These are phyloP conservation scores for Hirtodrosophila cameraria DNA, from an alignment of 2,888 invertebrate genomes.

Conservation along the genomic window DNA sequence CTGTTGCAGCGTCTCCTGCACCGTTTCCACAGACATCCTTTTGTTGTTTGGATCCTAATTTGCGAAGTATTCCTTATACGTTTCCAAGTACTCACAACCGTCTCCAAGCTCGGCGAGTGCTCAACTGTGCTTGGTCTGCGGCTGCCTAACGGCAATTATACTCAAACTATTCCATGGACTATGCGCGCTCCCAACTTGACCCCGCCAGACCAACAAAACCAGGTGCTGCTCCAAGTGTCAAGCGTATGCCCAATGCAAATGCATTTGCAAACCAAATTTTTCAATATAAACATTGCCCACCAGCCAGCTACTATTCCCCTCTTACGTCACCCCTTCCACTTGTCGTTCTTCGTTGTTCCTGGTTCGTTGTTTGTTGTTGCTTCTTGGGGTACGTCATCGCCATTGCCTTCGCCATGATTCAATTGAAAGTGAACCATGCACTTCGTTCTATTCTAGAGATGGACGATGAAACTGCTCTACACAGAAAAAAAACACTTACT, in stretches of 20 bases:
- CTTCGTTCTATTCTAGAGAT: too few species aligned
- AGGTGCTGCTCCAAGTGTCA: slow-evolving; percentile 34
- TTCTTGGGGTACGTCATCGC: too few species aligned
- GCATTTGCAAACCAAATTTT: slow-evolving; percentile 54
- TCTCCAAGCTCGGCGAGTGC: slow-evolving; percentile 24
- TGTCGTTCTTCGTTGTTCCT: background rate
- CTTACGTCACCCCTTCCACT: background rate
- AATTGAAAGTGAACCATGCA: too few species aligned
- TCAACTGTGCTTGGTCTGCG: slow-evolving; percentile 47
- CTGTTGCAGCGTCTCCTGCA: slow-evolving; percentile 69
- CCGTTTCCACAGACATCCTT: slow-evolving; percentile 70
- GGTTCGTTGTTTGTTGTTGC: too few species aligned
- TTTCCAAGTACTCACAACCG: slow-evolving; percentile 16
- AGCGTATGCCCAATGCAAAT: slow-evolving; percentile 49
- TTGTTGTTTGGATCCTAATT: background rate
- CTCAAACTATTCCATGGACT: slow-evolving; percentile 37
- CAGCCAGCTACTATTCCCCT: too few species aligned
- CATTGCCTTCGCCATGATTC: too few species aligned
- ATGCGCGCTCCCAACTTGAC: slow-evolving; percentile 5
- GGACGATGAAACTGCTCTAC: too few species aligned
- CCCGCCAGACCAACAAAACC: background rate
- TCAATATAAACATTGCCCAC: too few species aligned
- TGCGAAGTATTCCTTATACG: background rate
- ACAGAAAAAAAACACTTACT: too few species aligned
- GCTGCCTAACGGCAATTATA: slow-evolving; percentile 40